Conservation (phyloP, 37 sponge, comb jelly and placozoan genomes). For the Dysidea cf. avara region DNA sequence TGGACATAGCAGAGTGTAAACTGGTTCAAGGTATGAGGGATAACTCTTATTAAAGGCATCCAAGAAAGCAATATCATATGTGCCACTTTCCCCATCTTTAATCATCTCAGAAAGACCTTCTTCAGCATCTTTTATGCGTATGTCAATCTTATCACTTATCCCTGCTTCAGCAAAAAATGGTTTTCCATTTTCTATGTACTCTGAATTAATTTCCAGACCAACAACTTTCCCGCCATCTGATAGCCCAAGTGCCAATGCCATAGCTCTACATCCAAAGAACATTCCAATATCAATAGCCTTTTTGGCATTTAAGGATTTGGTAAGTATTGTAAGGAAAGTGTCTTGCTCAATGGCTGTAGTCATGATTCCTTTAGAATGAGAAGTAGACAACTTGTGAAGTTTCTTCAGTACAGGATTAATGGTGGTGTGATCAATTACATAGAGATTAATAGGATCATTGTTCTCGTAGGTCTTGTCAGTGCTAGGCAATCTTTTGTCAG, state of each 20-base stretch:
- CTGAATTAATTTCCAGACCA: constrained; percentile 76
- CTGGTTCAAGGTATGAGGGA: constrained; percentile 52
- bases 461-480: too few species aligned
- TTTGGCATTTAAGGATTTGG: constrained; percentile 45
- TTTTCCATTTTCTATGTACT: constrained; percentile 50
- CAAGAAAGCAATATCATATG: constrained; percentile 80
- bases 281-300: constrained; percentile 83
- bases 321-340: constrained; percentile 54
- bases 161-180: constrained; percentile 85
- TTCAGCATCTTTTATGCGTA: constrained; percentile 69
- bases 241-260: constrained; percentile 68
- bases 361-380: constrained; percentile 29
- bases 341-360: constrained; percentile 53
- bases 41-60: constrained; percentile 86
- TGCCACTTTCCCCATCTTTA: constrained; percentile 69
- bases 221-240: constrained; percentile 78
- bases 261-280: constrained; percentile 78
- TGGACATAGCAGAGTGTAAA: constrained; percentile 48
- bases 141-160: constrained; percentile 73
- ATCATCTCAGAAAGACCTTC: constrained; percentile 72
- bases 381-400: too few species aligned
- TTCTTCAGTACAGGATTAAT: too few species aligned
- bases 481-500: too few species aligned
- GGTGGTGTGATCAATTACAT: too few species aligned
- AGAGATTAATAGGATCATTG: too few species aligned